These are phyloP conservation scores for Chrysaora quinquecirrha DNA, from an alignment of 30 jellyfish, hydroid and myxozoan species.

Conservation along the genomic window DNA sequence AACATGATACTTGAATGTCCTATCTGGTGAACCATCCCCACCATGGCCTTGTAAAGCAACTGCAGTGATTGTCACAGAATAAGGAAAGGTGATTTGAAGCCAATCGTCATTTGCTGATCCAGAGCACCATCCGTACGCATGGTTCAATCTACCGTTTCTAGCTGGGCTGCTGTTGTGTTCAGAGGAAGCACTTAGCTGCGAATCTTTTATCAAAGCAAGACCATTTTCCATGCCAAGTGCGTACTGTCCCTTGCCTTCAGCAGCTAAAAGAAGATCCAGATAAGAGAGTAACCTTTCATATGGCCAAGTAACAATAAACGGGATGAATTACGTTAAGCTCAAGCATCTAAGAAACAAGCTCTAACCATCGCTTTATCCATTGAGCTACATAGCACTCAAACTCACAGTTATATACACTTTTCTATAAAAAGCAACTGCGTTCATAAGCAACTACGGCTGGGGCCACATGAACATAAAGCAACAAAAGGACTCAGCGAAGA, in stretches of 20 bases:
- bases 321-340: not conserved
- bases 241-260: constrained; percentile 1
- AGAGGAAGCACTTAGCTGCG: constrained; percentile 1
- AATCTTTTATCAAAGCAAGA: not conserved
- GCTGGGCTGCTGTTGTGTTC: constrained; percentile 19
- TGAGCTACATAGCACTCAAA: not conserved
- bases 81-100: constrained; percentile 43
- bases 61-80: constrained; percentile 51
- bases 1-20: constrained; percentile 14
- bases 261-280: not conserved
- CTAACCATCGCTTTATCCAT: not conserved
- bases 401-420: no score
- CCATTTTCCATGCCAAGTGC: constrained; percentile 37
- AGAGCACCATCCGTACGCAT: constrained; percentile 52
- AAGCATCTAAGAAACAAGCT: not conserved
- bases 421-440: no score
- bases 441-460: no score
- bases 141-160: constrained; percentile 17
- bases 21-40: constrained; percentile 5
- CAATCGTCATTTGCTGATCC: constrained; percentile 20
- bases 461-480: no score
- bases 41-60: constrained; percentile 71
- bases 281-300: not conserved
- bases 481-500: no score
- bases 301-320: not conserved